Evolutionary conservation across 37 sponge, comb jelly and placozoan genomes (phyloP).

Genomic region (Ianthella basta): DNA sequence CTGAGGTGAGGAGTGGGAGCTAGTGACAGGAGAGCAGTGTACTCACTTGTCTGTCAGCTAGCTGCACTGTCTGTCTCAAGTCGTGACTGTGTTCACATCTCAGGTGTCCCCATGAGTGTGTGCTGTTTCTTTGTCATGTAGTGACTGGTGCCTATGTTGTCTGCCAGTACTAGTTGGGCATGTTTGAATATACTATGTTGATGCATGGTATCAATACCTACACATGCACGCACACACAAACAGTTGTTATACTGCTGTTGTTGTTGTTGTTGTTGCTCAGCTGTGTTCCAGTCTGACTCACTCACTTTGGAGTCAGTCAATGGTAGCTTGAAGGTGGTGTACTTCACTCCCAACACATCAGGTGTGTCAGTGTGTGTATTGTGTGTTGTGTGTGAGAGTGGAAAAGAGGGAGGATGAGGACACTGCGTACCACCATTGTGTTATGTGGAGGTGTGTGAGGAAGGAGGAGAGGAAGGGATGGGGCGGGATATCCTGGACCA

Average conservation of each 20-base stretch:
- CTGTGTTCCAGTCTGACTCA: too few species aligned
- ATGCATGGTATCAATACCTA: background rate
- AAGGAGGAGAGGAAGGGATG: too few species aligned
- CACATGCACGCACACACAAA: slow-evolving; percentile 34
- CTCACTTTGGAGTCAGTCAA: background rate
- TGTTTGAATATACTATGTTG: background rate
- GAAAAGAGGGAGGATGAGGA: background rate
- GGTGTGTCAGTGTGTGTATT: background rate
- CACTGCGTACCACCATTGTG: background rate
- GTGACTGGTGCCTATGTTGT: background rate
- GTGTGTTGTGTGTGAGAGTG: background rate
- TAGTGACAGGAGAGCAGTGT: background rate
- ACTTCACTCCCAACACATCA: background rate
- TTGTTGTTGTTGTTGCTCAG: background rate
- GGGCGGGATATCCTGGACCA: too few species aligned
- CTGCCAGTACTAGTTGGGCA: background rate
- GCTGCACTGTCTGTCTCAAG: background rate
- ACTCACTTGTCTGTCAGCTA: background rate
- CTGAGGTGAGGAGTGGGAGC: background rate
- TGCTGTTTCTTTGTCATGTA: too few species aligned
- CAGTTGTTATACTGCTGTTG: background rate
- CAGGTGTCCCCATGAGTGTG: too few species aligned
- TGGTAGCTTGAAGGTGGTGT: background rate
- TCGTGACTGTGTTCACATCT: background rate
- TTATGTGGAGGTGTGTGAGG: background rate